phyloP scores from a whole-genome alignment of 2,888 invertebrate genomes.

The Cataglyphis altisquamis region DNA sequence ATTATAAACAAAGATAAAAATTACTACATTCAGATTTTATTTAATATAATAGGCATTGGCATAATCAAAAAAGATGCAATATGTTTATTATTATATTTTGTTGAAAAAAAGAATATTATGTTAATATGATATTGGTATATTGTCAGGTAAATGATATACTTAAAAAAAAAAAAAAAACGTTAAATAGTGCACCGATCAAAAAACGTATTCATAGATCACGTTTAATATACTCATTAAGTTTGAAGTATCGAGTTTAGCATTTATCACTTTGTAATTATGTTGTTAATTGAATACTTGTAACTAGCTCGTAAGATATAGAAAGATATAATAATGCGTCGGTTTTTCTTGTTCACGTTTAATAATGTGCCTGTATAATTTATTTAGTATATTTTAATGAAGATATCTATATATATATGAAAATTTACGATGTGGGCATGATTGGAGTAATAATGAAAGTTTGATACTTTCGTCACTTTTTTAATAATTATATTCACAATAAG shows the following conservation, averaged over 20 bases:
- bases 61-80: slow-evolving; percentile 35
- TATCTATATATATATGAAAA: background rate
- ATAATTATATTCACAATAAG: slow-evolving; percentile 7
- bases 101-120: background rate
- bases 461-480: slow-evolving; percentile 35
- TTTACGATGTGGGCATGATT: background rate
- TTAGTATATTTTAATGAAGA: slow-evolving; percentile 39
- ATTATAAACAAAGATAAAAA: slow-evolving; percentile 64
- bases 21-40: slow-evolving; percentile 66
- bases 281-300: slow-evolving; percentile 10
- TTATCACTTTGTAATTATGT: slow-evolving; percentile 37
- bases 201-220: slow-evolving; percentile 39
- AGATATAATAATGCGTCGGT: background rate
- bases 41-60: slow-evolving; percentile 40
- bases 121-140: background rate
- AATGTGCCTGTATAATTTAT: slow-evolving; percentile 49
- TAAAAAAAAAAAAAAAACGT: background rate
- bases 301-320: slow-evolving; percentile 9
- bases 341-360: slow-evolving; percentile 39
- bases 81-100: slow-evolving; percentile 16
- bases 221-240: slow-evolving; percentile 61
- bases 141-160: background rate
- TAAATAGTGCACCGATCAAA: slow-evolving; percentile 19
- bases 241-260: slow-evolving; percentile 46
- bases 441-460: slow-evolving; percentile 39